Percentiles rank a stretch among this genome's conserved stretches.
phyloP scores from a whole-genome alignment of 2,113 vertebrate species.

The Meleagris gallopavo region DNA sequence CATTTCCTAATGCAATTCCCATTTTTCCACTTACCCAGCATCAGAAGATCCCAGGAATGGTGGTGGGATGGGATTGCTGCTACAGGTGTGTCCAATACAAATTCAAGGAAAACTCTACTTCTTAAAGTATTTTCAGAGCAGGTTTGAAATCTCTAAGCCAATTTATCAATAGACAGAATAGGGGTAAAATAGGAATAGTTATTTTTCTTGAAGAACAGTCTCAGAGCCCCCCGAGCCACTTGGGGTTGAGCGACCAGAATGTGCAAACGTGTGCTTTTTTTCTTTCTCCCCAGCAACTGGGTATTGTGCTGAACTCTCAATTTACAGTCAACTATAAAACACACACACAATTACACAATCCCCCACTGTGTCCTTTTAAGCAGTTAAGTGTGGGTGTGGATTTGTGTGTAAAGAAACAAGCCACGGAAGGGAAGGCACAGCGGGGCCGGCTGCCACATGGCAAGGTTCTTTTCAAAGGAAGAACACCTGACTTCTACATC shows the following conservation, averaged over 20 bases:
- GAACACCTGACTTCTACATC: neutral
- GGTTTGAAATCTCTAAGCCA: neutral
- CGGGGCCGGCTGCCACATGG: neutral
- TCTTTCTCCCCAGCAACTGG: neutral
- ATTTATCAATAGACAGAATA: neutral
- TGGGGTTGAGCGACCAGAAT: neutral
- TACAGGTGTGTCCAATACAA: neutral
- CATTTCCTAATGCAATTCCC: rapidly evolving
- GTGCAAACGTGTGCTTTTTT: neutral
- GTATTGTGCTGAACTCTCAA: neutral
- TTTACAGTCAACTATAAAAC: neutral
- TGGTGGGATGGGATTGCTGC: neutral
- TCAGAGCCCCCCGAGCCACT: neutral
- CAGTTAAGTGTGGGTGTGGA: neutral
- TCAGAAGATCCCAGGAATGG: rapidly evolving
- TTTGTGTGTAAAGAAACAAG: neutral
- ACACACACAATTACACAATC: neutral
- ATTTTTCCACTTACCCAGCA: neutral
- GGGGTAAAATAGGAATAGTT: neutral
- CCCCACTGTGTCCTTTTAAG: neutral
- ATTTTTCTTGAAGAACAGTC: neutral
- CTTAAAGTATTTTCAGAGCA: neutral
- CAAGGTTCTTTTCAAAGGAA: neutral
- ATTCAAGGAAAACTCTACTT: neutral
- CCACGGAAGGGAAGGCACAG: neutral